These are phyloP conservation scores for Ornithorhynchus anatinus DNA, from an alignment of 2,113 vertebrate genomes.

Conservation along the genomic window DNA sequence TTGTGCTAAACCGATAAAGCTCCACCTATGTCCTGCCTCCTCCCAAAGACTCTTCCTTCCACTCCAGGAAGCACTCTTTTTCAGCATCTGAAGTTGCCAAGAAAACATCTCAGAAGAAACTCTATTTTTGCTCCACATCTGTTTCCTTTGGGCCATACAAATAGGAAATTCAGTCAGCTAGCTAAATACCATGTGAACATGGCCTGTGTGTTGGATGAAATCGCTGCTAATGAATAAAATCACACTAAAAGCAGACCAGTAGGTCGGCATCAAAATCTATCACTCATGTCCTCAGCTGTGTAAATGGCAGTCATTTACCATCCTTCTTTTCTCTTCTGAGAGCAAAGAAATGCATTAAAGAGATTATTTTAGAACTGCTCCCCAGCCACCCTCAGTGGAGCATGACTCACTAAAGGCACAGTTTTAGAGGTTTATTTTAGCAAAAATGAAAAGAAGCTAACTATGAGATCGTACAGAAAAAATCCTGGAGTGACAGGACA, in stretches of 20 bases:
- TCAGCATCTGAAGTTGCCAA: not conserved
- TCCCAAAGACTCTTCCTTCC: not conserved
- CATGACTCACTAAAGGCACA: constrained; percentile 31
- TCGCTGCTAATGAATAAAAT: not conserved
- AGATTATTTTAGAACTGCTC: constrained; percentile 23
- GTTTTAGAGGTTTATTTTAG: not conserved
- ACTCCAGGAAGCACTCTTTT: not conserved
- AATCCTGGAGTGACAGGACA: not conserved
- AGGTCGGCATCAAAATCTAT: not conserved
- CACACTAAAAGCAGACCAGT: not conserved
- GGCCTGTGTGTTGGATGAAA: not conserved
- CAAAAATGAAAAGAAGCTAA: constrained; percentile 25
- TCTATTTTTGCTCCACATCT: not conserved
- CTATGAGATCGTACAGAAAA: not conserved
- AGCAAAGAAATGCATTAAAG: constrained; percentile 2
- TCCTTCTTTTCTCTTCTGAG: not conserved
- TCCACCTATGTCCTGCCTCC: not conserved
- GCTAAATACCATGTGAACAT: not conserved
- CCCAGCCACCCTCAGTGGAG: not conserved
- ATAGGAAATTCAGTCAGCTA: not conserved
- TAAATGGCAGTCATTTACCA: not conserved
- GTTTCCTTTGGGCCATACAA: not conserved
- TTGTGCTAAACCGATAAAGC: no score
- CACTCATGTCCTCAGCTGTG: not conserved
- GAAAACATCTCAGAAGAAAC: not conserved